phyloP scores from a whole-genome alignment of 2,888 invertebrate genomes.

The Enchytraeus crypticus region DNA sequence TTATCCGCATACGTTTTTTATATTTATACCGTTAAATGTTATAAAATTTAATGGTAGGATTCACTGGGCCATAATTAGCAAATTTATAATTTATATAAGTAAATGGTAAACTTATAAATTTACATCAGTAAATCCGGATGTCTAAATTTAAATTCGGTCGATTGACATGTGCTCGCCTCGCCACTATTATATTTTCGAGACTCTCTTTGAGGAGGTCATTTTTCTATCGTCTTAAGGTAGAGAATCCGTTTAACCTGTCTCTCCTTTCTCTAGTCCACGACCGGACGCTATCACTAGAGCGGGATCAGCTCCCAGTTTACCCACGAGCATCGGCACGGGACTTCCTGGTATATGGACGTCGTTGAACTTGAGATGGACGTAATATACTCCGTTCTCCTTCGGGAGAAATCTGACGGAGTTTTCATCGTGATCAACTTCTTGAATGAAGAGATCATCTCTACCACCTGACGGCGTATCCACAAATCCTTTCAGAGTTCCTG shows the following conservation, averaged over 20 bases:
- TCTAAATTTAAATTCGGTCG: too few species aligned
- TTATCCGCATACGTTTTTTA: too few species aligned
- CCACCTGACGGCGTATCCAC: slow-evolving; percentile 75
- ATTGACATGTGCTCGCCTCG: too few species aligned
- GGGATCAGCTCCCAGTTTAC: slow-evolving; percentile 82
- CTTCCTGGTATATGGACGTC: slow-evolving; percentile 94
- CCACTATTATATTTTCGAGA: too few species aligned
- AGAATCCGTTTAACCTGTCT: slow-evolving; percentile 23
- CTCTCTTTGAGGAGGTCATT: too few species aligned
- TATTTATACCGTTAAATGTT: too few species aligned
- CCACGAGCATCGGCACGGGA: slow-evolving; percentile 75
- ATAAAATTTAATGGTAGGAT: too few species aligned
- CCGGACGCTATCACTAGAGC: slow-evolving; percentile 51
- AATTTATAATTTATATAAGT: too few species aligned
- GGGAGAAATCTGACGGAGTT: slow-evolving; percentile 58
- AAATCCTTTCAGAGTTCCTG: slow-evolving; percentile 46
- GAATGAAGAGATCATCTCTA: slow-evolving; percentile 92
- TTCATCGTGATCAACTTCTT: slow-evolving; percentile 54
- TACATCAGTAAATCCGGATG: too few species aligned
- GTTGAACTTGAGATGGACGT: slow-evolving; percentile 80
- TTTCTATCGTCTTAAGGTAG: too few species aligned
- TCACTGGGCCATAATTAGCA: too few species aligned
- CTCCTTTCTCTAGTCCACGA: slow-evolving; percentile 35
- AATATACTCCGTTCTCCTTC: slow-evolving; percentile 72
- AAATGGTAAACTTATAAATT: too few species aligned